Conservation (phyloP, 2,113 vertebrate genomes). For the Cyanistes caeruleus region DNA sequence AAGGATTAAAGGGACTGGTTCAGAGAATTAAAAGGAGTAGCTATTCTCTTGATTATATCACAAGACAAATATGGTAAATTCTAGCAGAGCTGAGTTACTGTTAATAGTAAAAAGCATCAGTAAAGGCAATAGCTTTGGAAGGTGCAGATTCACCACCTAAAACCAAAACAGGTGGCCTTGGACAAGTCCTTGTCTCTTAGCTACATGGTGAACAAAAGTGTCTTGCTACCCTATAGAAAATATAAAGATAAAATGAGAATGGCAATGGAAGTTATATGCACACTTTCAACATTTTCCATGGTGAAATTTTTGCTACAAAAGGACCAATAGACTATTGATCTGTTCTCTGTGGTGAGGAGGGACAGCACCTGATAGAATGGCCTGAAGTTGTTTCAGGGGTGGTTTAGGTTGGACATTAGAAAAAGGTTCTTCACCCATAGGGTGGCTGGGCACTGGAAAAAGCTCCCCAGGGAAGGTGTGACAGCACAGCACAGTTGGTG, state of each 20-base stretch:
- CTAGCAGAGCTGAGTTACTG: neutral
- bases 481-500: neutral
- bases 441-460: neutral
- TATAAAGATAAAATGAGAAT: neutral
- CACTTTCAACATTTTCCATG: neutral
- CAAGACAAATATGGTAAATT: neutral
- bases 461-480: neutral
- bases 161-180: neutral
- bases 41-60: neutral
- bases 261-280: neutral
- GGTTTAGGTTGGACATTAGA: neutral
- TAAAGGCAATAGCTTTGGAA: neutral
- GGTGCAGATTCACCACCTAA: neutral
- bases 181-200: neutral
- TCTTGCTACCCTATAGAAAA: neutral
- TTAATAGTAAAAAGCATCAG: neutral
- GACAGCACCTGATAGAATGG: neutral
- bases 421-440: neutral
- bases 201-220: neutral
- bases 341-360: neutral
- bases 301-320: neutral
- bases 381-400: neutral
- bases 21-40: neutral
- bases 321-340: neutral
- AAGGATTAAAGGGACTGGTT: neutral